These are phyloP conservation scores for Lepidochrysops patricia DNA, from an alignment of 2,888 invertebrate genomes.

Conservation along the genomic window DNA sequence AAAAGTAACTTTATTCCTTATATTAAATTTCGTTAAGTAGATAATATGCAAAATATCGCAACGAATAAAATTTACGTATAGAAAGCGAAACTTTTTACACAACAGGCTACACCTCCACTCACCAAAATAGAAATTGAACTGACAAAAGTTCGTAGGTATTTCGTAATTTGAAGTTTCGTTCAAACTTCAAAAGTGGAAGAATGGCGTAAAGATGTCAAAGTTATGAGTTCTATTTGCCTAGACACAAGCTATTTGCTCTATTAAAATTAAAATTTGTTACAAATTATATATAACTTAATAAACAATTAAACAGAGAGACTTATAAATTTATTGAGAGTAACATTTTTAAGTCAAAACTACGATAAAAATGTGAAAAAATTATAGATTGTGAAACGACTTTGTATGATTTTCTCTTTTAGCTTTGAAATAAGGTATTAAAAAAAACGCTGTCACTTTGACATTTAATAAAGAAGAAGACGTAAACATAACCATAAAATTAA, in stretches of 20 bases:
- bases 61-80: slow-evolving; percentile 28
- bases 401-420: too few species aligned
- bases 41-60: neutral
- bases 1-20: neutral
- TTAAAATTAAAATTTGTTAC: neutral
- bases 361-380: too few species aligned
- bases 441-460: neutral
- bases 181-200: neutral
- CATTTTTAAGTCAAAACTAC: too few species aligned
- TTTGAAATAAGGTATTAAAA: too few species aligned
- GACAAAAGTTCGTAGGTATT: slow-evolving; percentile 22
- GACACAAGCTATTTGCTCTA: neutral
- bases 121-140: slow-evolving; percentile 28
- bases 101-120: slow-evolving; percentile 25
- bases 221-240: neutral
- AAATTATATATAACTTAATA: too few species aligned
- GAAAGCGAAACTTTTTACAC: slow-evolving; percentile 34
- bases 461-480: neutral
- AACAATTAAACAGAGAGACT: too few species aligned
- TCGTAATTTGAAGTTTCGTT: neutral
- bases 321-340: too few species aligned
- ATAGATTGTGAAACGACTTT: too few species aligned
- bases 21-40: neutral
- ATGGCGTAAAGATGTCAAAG: neutral
- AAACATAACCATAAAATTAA: slow-evolving; percentile 1